phyloP scores from a whole-genome alignment of 2,797 vertebrate genomes.

The Sternotherus odoratus region DNA sequence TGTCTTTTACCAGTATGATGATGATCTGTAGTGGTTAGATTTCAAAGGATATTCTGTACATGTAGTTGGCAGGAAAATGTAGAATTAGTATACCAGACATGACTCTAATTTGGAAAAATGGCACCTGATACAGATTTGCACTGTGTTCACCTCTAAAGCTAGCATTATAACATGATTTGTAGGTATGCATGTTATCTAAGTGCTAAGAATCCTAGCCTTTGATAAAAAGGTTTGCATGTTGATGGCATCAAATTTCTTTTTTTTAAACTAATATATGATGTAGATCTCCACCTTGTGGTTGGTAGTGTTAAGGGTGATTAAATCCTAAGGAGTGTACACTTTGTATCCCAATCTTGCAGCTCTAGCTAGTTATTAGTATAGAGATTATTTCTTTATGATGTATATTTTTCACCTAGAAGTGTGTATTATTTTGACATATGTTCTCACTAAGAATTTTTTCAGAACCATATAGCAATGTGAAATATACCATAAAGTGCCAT shows the following conservation, averaged over 20 bases:
- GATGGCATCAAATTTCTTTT: neutral
- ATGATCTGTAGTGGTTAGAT: neutral
- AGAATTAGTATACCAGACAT: rapidly evolving
- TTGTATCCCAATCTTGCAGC: neutral
- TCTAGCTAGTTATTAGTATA: neutral
- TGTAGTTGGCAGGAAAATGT: neutral
- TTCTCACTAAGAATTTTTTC: neutral
- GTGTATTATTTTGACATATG: neutral
- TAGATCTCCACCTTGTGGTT: slow-evolving; percentile 78
- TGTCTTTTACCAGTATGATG: neutral
- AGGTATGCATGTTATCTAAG: neutral
- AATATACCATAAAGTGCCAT: neutral
- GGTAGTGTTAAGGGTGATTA: neutral
- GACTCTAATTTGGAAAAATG: neutral
- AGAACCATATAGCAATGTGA: neutral
- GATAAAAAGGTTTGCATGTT: rapidly evolving
- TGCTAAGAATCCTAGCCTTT: neutral
- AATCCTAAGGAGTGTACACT: neutral
- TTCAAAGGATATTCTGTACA: neutral
- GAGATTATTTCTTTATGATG: neutral
- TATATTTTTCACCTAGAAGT: neutral
- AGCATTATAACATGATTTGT: neutral
- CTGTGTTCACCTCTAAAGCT: neutral
- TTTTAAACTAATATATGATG: slow-evolving; percentile 43
- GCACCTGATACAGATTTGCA: neutral